Conservation (phyloP, 2,113 vertebrate species). For the Procavia capensis region DNA sequence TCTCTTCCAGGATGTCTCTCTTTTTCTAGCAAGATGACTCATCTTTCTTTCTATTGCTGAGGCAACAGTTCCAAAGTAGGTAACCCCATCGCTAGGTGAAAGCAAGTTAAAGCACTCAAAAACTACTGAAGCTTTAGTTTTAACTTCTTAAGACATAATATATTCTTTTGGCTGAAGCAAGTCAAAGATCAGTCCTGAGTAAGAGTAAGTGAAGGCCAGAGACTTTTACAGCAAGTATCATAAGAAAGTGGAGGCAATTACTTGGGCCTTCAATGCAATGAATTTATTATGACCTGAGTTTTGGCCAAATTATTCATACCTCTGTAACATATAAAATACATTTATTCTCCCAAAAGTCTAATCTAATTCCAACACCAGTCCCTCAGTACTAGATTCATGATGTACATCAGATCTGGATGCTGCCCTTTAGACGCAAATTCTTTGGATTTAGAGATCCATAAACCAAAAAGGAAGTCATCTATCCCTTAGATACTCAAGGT, state of each 20-base stretch:
- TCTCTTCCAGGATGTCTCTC: not conserved
- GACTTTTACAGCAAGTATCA: not conserved
- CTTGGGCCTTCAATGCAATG: not conserved
- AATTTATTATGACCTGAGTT: not conserved
- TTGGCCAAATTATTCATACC: not conserved
- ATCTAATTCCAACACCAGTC: not conserved
- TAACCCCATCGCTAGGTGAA: not conserved
- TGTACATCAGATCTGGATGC: not conserved
- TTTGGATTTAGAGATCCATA: not conserved
- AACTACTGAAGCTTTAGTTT: not conserved
- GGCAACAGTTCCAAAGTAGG: not conserved
- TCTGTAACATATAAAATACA: not conserved
- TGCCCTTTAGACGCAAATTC: not conserved
- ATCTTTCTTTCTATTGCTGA: not conserved
- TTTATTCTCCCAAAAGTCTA: not conserved
- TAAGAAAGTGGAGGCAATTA: not conserved
- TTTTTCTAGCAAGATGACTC: not conserved
- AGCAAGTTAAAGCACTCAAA: not conserved
- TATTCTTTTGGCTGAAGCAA: not conserved
- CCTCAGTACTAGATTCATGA: not conserved
- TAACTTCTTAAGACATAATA: not conserved
- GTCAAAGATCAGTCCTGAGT: not conserved
- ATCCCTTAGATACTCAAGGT: fast-evolving
- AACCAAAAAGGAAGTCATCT: not conserved
- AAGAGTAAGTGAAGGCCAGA: not conserved